A percentile compares a stretch with the other conserved stretches of the same genome.
phyloP scores from a whole-genome alignment of 2,888 invertebrate species.

The Anoplius nigerrimus region DNA sequence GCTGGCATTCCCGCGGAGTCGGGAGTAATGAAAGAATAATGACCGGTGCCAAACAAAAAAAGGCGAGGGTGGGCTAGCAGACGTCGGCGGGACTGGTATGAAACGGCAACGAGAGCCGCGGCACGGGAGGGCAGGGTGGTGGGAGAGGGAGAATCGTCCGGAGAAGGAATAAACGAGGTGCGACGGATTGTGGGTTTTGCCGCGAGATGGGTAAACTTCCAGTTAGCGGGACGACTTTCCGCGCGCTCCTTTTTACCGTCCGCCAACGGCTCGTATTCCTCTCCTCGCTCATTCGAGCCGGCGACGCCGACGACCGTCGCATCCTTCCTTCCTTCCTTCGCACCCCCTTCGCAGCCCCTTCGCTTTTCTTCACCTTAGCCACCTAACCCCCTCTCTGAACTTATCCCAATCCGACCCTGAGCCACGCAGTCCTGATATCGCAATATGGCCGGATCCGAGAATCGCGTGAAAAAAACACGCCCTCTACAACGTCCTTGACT shows the following conservation, averaged over 20 bases:
- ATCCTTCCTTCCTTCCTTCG: not conserved
- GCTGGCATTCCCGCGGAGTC: constrained; percentile 14
- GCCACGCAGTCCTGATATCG: no score
- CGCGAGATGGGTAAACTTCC: not conserved
- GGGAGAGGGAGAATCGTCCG: constrained; percentile 14
- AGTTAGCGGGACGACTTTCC: not conserved
- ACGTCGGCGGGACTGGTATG: not conserved
- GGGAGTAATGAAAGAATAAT: constrained; percentile 45
- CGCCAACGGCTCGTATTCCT: not conserved
- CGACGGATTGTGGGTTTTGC: not conserved
- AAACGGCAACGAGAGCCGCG: no score
- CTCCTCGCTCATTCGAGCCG: not conserved
- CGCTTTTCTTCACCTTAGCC: no score
- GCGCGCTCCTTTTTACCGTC: not conserved
- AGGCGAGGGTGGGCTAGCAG: constrained; percentile 3
- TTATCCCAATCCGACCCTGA: no score
- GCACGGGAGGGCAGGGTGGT: not conserved
- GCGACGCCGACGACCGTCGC: not conserved
- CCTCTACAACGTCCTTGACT: no score
- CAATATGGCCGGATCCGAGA: no score
- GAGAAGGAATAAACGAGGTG: constrained; percentile 11
- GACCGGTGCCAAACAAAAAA: constrained; percentile 21
- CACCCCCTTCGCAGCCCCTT: not conserved
- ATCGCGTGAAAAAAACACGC: no score
- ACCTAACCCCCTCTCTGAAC: no score